These are phyloP conservation scores for Chlamydotis undulata DNA, from an alignment of 2,113 vertebrate species.

Conservation along the genomic window DNA sequence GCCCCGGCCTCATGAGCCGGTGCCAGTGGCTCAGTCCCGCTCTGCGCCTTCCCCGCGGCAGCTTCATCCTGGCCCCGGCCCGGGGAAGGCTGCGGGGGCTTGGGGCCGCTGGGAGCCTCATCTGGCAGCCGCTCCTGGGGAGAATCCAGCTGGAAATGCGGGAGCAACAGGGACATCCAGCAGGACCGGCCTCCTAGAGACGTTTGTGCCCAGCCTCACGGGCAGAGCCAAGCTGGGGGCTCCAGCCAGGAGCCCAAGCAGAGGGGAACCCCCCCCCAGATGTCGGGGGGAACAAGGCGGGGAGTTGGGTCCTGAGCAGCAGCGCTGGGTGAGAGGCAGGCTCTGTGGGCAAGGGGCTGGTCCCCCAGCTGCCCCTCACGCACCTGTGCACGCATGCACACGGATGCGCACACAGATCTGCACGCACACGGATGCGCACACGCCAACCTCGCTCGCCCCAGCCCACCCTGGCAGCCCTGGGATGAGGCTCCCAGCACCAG, in stretches of 20 bases:
- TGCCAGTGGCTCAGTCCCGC: not conserved
- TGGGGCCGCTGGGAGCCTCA: not conserved
- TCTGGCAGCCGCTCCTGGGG: not conserved
- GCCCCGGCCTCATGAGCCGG: fast-evolving
- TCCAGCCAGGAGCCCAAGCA: not conserved
- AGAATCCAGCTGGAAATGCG: not conserved
- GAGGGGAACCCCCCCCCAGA: not conserved
- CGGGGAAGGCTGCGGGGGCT: not conserved
- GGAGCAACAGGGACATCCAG: not conserved
- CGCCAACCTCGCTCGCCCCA: not conserved
- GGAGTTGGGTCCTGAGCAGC: not conserved
- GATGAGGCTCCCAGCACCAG: not conserved
- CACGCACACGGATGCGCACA: fast-evolving
- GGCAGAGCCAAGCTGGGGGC: not conserved
- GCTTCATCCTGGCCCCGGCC: not conserved
- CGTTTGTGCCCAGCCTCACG: fast-evolving
- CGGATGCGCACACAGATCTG: too few relatives aligned
- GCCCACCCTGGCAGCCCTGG: not conserved
- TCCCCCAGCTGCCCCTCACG: not conserved
- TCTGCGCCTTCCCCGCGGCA: not conserved
- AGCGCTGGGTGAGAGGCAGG: not conserved
- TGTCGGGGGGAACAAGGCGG: not conserved
- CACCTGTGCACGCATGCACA: too few relatives aligned
- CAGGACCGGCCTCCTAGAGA: not conserved
- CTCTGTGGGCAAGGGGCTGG: not conserved